phyloP scores from a whole-genome alignment of 2,888 invertebrate species.

The Hirtodrosophila trivittata region DNA sequence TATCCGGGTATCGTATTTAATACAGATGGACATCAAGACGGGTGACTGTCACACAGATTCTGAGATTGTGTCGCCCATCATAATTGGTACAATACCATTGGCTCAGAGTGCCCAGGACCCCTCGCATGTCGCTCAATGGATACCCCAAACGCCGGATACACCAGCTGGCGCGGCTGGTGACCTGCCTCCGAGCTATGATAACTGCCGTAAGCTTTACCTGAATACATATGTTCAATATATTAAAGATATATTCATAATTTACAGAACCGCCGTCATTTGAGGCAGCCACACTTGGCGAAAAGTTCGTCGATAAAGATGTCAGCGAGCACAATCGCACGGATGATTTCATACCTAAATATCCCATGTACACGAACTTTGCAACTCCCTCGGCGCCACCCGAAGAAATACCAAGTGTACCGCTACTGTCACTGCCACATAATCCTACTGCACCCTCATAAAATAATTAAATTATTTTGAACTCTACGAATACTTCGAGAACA shows the following conservation, averaged over 20 bases:
- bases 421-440: slow-evolving; percentile 21
- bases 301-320: slow-evolving; percentile 66
- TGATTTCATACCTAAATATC: slow-evolving; percentile 73
- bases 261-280: slow-evolving; percentile 72
- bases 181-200: slow-evolving; percentile 68
- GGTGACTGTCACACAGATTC: slow-evolving; percentile 46
- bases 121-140: slow-evolving; percentile 44
- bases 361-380: slow-evolving; percentile 75
- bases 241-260: slow-evolving; percentile 1
- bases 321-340: slow-evolving; percentile 62
- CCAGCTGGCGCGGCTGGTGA: slow-evolving; percentile 51
- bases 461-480: too few species aligned
- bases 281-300: slow-evolving; percentile 61
- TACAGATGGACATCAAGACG: slow-evolving; percentile 48
- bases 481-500: too few species aligned
- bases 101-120: slow-evolving; percentile 59
- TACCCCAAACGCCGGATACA: slow-evolving; percentile 64
- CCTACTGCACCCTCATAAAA: slow-evolving; percentile 36
- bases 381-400: slow-evolving; percentile 52
- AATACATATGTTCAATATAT: neutral
- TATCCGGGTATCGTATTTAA: slow-evolving; percentile 48
- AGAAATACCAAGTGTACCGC: slow-evolving; percentile 8
- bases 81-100: slow-evolving; percentile 74
- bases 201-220: slow-evolving; percentile 56
- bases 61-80: slow-evolving; percentile 52